These are phyloP conservation scores for Stenodema calcarata DNA, from an alignment of 2,888 invertebrate species.

Conservation along the genomic window DNA sequence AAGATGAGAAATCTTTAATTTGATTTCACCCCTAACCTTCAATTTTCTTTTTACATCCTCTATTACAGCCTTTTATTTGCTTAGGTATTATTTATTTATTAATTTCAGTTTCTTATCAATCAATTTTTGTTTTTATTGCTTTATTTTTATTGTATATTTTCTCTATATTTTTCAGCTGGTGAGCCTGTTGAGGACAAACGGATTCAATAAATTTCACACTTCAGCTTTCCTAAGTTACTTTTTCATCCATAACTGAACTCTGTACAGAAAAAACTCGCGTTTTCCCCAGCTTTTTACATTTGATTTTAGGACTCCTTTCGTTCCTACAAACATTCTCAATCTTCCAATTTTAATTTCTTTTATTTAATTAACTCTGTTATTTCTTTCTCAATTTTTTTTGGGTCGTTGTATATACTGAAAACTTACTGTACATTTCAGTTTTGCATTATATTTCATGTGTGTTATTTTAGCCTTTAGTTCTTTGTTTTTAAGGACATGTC, in stretches of 20 bases:
- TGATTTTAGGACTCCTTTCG: conserved; percentile 21
- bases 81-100: no score
- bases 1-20: no score
- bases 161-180: conserved; percentile 44
- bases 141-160: background rate
- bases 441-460: conserved; percentile 38
- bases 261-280: conserved; percentile 3
- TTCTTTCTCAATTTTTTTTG: conserved; percentile 17
- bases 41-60: no score
- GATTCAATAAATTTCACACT: conserved; percentile 35
- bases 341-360: background rate
- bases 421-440: conserved; percentile 41
- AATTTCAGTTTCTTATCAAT: no score
- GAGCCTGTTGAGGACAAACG: conserved; percentile 35
- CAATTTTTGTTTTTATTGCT: background rate
- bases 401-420: conserved; percentile 35
- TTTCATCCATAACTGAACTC: conserved; percentile 29
- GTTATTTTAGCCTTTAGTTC: conserved; percentile 41
- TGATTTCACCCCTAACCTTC: no score
- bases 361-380: background rate
- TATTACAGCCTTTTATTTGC: no score
- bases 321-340: conserved; percentile 35
- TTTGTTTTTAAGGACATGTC: conserved; percentile 36
- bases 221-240: conserved; percentile 43
- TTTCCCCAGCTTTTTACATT: conserved; percentile 13